Conservation (phyloP, 2,888 invertebrate species). For the Euplexia lucipara region DNA sequence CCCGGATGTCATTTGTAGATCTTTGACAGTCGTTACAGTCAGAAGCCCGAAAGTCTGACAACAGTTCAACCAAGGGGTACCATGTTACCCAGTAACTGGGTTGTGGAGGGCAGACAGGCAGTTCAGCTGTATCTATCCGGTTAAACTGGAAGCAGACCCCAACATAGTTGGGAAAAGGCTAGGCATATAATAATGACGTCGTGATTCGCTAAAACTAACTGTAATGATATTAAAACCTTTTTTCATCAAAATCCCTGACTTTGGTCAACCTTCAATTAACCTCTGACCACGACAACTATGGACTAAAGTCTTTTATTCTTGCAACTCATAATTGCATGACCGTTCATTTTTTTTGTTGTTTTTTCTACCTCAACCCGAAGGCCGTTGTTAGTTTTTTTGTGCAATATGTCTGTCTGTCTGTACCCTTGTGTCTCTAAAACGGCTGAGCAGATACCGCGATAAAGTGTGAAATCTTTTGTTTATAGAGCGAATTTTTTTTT, state of each 20-base stretch:
- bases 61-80: too few relatives aligned
- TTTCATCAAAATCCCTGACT: conserved; percentile 46
- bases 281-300: conserved; percentile 32
- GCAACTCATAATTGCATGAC: conserved; percentile 40
- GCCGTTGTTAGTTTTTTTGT: conserved; percentile 48
- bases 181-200: too few relatives aligned
- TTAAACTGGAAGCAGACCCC: too few relatives aligned
- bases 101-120: too few relatives aligned
- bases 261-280: conserved; percentile 46
- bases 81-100: too few relatives aligned
- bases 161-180: too few relatives aligned
- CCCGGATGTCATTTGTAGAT: too few relatives aligned
- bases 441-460: conserved; percentile 25
- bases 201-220: background rate
- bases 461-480: conserved; percentile 43
- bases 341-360: conserved; percentile 15
- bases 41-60: too few relatives aligned
- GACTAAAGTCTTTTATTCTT: conserved; percentile 34
- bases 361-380: conserved; percentile 26
- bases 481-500: conserved; percentile 10
- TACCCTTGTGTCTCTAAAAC: conserved; percentile 61
- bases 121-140: too few relatives aligned
- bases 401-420: conserved; percentile 23
- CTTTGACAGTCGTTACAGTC: too few relatives aligned
- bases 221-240: background rate